Percentiles rank a stretch among this genome's conserved stretches.
These are phyloP conservation scores for Gallinago stenura DNA, from an alignment of 2,797 vertebrate species.

Conservation along the genomic window DNA sequence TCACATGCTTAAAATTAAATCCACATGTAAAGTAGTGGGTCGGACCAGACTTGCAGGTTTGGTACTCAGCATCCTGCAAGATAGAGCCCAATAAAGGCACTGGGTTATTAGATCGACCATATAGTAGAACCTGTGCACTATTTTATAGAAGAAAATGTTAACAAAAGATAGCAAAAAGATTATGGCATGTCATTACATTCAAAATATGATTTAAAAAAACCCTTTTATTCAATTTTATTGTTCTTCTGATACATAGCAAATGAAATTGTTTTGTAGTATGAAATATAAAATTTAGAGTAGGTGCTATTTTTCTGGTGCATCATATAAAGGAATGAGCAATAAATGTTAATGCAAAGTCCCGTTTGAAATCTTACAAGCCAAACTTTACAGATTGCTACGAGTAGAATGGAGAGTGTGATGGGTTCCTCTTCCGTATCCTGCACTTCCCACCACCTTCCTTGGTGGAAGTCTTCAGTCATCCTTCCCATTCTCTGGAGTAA, in stretches of 20 bases:
- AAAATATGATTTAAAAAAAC: neutral
- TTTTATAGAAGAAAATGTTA: neutral
- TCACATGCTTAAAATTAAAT: constrained; percentile 39
- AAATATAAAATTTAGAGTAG: constrained; percentile 28
- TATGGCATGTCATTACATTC: neutral
- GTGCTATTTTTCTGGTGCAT: neutral
- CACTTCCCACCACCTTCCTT: neutral
- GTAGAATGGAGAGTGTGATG: neutral
- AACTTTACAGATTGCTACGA: neutral
- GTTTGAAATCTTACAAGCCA: constrained; percentile 21
- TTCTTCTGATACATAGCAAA: constrained; percentile 4
- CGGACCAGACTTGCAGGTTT: constrained; percentile 17
- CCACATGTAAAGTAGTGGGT: neutral
- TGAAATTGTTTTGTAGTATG: constrained; percentile 47
- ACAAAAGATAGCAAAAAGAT: neutral
- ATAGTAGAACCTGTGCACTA: neutral
- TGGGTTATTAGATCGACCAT: neutral
- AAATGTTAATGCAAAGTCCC: constrained; percentile 25
- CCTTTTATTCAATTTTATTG: neutral
- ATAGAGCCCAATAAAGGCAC: neutral
- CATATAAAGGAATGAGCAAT: constrained; percentile 28
- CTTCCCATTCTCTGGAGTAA: constrained; percentile 44
- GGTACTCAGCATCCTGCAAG: neutral
- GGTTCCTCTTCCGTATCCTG: neutral
- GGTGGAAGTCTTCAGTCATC: constrained; percentile 4